A percentile compares a stretch with the other conserved stretches of the same genome.
Evolutionary conservation across 2,113 vertebrate species (phyloP).

Genomic region (rabbit (Oryctolagus cuniculus)): DNA sequence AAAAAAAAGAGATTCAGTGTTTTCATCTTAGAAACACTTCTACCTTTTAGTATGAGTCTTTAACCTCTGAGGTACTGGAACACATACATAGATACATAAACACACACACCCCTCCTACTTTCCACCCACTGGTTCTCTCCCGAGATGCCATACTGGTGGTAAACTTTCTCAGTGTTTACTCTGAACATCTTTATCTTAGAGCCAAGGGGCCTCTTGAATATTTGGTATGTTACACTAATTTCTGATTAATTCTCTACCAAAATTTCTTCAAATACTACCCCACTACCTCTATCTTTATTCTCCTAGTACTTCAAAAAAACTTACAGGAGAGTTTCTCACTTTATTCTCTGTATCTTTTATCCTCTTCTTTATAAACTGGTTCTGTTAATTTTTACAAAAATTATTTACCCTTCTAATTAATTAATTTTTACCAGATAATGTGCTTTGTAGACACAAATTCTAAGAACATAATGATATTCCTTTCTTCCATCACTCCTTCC

Average conservation of each 20-base stretch:
- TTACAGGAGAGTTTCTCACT: background rate
- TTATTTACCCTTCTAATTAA: no score
- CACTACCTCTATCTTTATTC: background rate
- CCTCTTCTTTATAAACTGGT: background rate
- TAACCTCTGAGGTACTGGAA: background rate
- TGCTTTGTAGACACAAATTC: no score
- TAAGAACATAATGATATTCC: no score
- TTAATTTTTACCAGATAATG: no score
- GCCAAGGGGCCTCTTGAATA: background rate
- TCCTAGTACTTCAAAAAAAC: background rate
- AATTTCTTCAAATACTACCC: background rate
- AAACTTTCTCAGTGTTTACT: background rate
- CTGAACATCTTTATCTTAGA: slow-evolving; percentile 9
- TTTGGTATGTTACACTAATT: slow-evolving; percentile 1
- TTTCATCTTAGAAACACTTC: slow-evolving; percentile 30
- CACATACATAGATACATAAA: no score
- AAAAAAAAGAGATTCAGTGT: no score
- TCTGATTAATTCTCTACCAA: background rate
- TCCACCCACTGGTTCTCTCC: background rate
- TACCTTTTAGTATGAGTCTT: background rate
- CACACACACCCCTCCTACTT: no score
- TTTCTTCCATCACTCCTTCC: no score
- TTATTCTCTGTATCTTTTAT: background rate
- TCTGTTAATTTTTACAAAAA: background rate
- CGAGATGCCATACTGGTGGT: background rate